Evolutionary conservation across 2,797 vertebrate genomes (phyloP).

Genomic region (Champsocephalus gunnari): DNA sequence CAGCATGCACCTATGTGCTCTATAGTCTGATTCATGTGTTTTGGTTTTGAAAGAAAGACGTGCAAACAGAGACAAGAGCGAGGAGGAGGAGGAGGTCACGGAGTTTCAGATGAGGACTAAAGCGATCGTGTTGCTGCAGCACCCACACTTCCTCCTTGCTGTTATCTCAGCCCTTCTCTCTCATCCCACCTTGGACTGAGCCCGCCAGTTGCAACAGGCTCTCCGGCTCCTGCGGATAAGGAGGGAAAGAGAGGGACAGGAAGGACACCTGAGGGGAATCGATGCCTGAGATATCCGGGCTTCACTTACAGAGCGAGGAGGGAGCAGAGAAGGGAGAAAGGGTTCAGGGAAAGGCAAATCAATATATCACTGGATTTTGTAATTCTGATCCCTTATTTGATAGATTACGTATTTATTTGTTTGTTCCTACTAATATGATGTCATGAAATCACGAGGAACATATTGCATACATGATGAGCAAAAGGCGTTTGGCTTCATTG

Average conservation of each 20-base stretch:
- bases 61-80: conserved; percentile 47
- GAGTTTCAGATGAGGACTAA: conserved; percentile 77
- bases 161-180: conserved; percentile 83
- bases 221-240: conserved; percentile 81
- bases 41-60: conserved; percentile 43
- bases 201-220: conserved; percentile 72
- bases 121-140: conserved; percentile 84
- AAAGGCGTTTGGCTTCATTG: conserved; percentile 46
- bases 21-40: conserved; percentile 20
- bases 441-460: conserved; percentile 63
- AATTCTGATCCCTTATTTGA: conserved; percentile 70
- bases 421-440: conserved; percentile 47
- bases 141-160: conserved; percentile 82
- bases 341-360: conserved; percentile 77
- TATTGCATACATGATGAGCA: conserved; percentile 18
- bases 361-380: conserved; percentile 70
- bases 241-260: conserved; percentile 85
- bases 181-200: conserved; percentile 72
- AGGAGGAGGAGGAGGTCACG: conserved; percentile 84
- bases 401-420: conserved; percentile 51
- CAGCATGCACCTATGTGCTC: neutral
- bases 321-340: conserved; percentile 50
- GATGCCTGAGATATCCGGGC: conserved; percentile 86
- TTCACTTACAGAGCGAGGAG: conserved; percentile 78
- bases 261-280: conserved; percentile 89